Evolutionary conservation across 2,113 vertebrate genomes (phyloP).

Genomic region (Ivindomyrus marchei): DNA sequence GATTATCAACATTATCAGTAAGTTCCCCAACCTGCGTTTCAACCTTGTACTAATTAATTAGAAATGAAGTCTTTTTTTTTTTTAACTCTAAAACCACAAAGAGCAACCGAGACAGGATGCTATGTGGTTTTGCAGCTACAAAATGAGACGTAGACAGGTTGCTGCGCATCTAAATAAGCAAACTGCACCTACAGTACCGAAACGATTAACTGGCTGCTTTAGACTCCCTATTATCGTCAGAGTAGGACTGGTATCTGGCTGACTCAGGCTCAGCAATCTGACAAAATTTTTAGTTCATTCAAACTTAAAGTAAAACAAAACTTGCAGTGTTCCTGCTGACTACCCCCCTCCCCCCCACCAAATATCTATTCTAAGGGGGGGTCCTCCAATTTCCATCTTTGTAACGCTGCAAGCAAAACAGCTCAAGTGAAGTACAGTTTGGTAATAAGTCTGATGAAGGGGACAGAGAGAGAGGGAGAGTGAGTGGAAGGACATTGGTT

Average conservation of each 20-base stretch:
- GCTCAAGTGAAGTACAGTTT: not conserved
- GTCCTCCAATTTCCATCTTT: not conserved
- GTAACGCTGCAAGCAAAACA: not conserved
- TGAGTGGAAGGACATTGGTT: not conserved
- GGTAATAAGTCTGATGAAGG: not conserved
- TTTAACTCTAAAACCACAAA: constrained; percentile 23
- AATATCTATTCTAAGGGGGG: not conserved
- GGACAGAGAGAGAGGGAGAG: not conserved
- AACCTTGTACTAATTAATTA: constrained; percentile 17
- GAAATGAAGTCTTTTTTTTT: constrained; percentile 11
- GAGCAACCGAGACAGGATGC: constrained; percentile 22
- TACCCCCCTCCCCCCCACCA: not conserved
- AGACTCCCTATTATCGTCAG: not conserved
- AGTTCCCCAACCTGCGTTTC: constrained; percentile 2
- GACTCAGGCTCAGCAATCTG: not conserved
- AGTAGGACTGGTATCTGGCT: not conserved
- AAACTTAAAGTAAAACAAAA: not conserved
- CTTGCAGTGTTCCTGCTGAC: not conserved
- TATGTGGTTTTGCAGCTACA: constrained; percentile 22
- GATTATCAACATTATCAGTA: constrained; percentile 4
- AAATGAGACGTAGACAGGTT: not conserved
- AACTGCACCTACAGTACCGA: not conserved
- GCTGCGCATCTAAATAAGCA: not conserved
- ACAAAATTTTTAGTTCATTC: not conserved
- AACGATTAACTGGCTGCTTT: not conserved